phyloP scores from a whole-genome alignment of 2,797 vertebrate genomes.

The Phrynocephalus vlangalii region DNA sequence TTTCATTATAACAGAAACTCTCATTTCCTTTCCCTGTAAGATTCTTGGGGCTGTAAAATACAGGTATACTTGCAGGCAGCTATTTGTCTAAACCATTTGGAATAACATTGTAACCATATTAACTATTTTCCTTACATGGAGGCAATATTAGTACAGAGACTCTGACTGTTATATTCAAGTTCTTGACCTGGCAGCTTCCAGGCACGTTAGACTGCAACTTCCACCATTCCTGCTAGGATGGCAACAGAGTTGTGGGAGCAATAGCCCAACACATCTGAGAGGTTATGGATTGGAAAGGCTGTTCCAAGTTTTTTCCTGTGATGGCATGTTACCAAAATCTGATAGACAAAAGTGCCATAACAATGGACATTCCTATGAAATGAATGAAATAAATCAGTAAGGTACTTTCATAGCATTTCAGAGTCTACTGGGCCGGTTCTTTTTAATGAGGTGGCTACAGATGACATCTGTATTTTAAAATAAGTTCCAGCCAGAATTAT shows the following conservation, averaged over 20 bases:
- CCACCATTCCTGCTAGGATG: neutral
- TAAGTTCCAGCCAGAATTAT: slow-evolving; percentile 7
- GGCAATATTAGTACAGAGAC: neutral
- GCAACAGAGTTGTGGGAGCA: neutral
- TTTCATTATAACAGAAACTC: neutral
- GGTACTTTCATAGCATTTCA: neutral
- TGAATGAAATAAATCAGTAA: slow-evolving; percentile 9
- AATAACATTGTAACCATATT: neutral
- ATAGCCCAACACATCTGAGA: neutral
- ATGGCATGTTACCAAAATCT: neutral
- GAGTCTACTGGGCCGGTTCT: neutral
- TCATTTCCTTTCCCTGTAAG: neutral
- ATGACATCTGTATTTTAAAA: slow-evolving; percentile 7
- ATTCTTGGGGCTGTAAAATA: neutral
- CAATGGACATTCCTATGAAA: neutral
- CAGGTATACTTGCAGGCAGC: neutral
- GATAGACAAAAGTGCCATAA: neutral
- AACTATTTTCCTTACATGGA: neutral
- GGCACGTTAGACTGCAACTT: neutral
- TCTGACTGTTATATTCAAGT: neutral
- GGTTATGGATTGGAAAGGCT: neutral
- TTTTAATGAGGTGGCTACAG: slow-evolving; percentile 17
- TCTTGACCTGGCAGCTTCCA: neutral
- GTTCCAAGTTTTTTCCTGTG: neutral
- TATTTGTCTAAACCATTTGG: neutral